Base-by-base conservation (phyloP, 1,140 invertebrate species). In the Anagrus nilaparvatae region DNA sequence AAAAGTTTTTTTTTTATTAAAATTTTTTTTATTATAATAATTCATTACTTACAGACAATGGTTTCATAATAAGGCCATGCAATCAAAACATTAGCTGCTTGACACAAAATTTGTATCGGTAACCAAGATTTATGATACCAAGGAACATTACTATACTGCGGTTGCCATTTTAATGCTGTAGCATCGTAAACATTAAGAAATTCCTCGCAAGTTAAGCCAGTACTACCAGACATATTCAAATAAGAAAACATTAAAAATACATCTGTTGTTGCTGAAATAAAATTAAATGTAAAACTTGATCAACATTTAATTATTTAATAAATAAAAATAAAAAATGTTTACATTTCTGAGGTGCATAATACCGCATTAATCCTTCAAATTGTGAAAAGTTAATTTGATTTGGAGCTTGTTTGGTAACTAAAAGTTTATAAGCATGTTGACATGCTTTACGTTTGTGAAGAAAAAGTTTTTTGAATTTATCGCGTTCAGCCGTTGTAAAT, bases 401-500 rank as follows among this genome's bases (percentile, higher is more conserved):
- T 28, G 82, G 82, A 56, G 73, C 75, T 52, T 81, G 76, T 52
- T 79, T 78, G 3, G 82, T 84, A 34, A 87, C 81, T 9, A 88
- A 64, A 35, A 87, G 63, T 27, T 79, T 74, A 65, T 92, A 92
- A 2, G 88, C 86, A 56, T 84, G 77, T 40, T 87, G 77, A 61
- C 86, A 87, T 1, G 87, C 89, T 54, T 79, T 75, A 37, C 86
- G 71, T 56, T 89, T 82, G 60, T 94, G 89, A 25, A 92, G 72
- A 44, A 88, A 72, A 25, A 94, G 56, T 56, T 88, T 87, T 46
- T 83, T 76, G 54, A 91, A 86, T 61, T 93, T 94, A 44, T 86
- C 81, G 41, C 87, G 83, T 65, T 94, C 88, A 27, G 87, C 81
- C 19, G 79, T 76, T 12, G 86, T 89, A 61, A 92, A 94, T 5